Evolutionary conservation across 2,113 vertebrate genomes (phyloP), one percentile per base, ranked within the genome.

Genomic region (Australoheros scitulus): DNA sequence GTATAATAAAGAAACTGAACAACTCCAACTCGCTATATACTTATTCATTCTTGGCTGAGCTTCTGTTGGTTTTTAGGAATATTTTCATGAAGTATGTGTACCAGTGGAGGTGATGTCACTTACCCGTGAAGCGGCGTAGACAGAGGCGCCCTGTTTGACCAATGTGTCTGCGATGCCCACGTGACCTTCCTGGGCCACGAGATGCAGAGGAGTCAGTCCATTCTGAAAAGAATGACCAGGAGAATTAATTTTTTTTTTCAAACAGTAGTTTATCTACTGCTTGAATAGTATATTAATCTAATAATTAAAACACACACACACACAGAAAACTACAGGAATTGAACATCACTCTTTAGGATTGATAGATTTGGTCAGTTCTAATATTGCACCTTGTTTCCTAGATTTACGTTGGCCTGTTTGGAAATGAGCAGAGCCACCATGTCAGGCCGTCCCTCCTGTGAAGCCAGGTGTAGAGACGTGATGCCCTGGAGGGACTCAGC

Each of bases 121-220:
- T 95, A 99, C 98, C 96, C 97, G 96, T 56, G 98, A 98, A 1
- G 89, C 93, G 68, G 97, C 95, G 0, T 98, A 97, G 84, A 98
- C 97, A 0, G 94, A 96, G n/a, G 98, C 97, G 6, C 97, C 96
- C 0, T 98, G 97, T 89, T 97, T 97, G 88, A 98, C 95, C 80
- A 99, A 92, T 59, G 97, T 95, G 18, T 99, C 97, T 24, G 98
- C 97, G n/a, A 99, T 97, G 22, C 94, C 95, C 56, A 98, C 94
- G 0, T 99, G 98, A 17, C 98, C 98, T 88, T 99, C 98, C 80
- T 99, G 98, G 78, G 97, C 98, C 57, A 97, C 98, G 22, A 99
- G 96, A 81, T 99, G 98, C 82, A 99, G 96, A 22, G 98, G 97
- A 2, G 97, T 99, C 90, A 99, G 96, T 72, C 97, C 98, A 5